These are phyloP conservation scores for Bovichtus diacanthus DNA, from an alignment of 2,797 vertebrate genomes.

Conservation along the genomic window DNA sequence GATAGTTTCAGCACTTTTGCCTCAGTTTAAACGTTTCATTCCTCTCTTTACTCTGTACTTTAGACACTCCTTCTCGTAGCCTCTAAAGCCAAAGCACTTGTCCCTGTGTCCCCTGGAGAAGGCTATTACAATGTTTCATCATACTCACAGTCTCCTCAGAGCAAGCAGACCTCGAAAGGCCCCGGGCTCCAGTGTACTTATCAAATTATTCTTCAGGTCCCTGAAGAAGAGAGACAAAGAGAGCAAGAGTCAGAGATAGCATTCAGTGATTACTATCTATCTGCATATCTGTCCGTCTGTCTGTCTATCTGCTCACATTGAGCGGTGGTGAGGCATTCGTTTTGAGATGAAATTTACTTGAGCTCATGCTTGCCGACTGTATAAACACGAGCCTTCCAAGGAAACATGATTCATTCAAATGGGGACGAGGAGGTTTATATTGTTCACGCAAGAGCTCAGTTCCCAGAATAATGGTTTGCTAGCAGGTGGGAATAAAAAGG, in stretches of 20 bases:
- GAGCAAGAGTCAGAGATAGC: slow-evolving; percentile 34
- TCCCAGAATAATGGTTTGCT: background rate
- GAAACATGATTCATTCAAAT: slow-evolving; percentile 26
- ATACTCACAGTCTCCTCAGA: slow-evolving; percentile 92
- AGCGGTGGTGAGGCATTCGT: background rate
- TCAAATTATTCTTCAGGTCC: slow-evolving; percentile 96
- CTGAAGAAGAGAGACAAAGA: slow-evolving; percentile 81
- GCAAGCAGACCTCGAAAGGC: slow-evolving; percentile 92
- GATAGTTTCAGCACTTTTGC: slow-evolving; percentile 30
- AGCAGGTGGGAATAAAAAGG: slow-evolving; percentile 2
- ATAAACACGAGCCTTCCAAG: background rate
- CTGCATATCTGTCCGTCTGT: background rate
- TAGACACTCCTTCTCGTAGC: slow-evolving; percentile 35
- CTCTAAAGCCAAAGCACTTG: slow-evolving; percentile 52
- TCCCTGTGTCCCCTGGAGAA: slow-evolving; percentile 46
- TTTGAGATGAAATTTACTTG: background rate
- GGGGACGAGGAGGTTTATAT: slow-evolving; percentile 7
- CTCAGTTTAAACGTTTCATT: slow-evolving; percentile 38
- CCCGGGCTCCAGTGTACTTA: slow-evolving; percentile 93
- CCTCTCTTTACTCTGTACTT: slow-evolving; percentile 37
- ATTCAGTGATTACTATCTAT: slow-evolving; percentile 10
- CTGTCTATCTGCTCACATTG: background rate
- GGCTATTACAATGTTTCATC: slow-evolving; percentile 59
- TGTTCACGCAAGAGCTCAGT: slow-evolving; percentile 12
- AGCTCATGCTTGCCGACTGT: slow-evolving; percentile 6